These are phyloP conservation scores for Gonatopus flavifemur DNA, from an alignment of 1,140 invertebrate species.

Conservation along the genomic window DNA sequence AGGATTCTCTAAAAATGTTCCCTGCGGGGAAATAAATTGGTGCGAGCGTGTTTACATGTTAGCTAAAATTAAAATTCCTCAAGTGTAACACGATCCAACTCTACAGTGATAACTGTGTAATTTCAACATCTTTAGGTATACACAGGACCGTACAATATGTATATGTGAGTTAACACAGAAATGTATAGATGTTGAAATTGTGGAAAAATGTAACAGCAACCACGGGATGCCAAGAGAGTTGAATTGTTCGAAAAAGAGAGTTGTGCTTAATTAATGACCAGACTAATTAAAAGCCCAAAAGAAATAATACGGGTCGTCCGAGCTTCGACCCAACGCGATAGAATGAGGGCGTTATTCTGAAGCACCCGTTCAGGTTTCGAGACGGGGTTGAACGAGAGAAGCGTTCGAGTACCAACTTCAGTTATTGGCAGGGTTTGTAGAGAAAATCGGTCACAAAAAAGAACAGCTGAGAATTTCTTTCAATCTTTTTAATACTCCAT, in stretches of 20 bases:
- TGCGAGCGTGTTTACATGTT: conserved; percentile 36
- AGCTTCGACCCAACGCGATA: neutral
- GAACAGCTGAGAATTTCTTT: too few species aligned
- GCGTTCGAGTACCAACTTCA: too few species aligned
- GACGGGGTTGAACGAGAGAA: conserved; percentile 1
- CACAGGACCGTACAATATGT: too few species aligned
- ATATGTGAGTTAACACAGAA: too few species aligned
- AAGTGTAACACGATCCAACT: conserved; percentile 30
- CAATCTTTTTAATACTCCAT: too few species aligned
- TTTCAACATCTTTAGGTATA: too few species aligned
- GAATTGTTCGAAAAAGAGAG: conserved; percentile 21
- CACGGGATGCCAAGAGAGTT: neutral
- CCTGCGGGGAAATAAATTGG: conserved; percentile 38
- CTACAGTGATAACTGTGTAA: too few species aligned
- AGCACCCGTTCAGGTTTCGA: conserved; percentile 21
- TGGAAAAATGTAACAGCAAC: too few species aligned
- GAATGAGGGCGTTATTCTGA: conserved; percentile 13
- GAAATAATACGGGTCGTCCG: conserved; percentile 28
- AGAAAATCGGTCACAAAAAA: too few species aligned
- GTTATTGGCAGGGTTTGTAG: too few species aligned
- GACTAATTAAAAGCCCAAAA: conserved; percentile 39
- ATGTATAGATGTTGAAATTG: too few species aligned
- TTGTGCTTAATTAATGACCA: conserved; percentile 39
- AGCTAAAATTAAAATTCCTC: conserved; percentile 37
- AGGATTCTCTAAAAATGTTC: conserved; percentile 28